phyloP scores from a whole-genome alignment of 1,140 invertebrate species.

The Drosophila nannoptera region DNA sequence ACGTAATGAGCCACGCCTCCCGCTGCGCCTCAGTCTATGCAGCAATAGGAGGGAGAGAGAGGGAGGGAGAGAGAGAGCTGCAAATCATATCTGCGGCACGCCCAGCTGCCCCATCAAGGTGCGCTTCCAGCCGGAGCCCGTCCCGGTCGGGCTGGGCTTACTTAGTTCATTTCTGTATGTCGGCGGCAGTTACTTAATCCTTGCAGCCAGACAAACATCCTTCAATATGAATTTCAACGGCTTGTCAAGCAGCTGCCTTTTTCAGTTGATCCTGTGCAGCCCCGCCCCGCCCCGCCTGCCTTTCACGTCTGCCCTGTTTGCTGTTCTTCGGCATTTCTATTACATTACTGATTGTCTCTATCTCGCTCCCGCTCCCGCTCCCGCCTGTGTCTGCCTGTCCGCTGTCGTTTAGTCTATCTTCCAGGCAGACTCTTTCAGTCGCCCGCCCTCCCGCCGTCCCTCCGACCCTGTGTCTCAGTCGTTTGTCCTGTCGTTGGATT shows the following conservation, averaged over 20 bases:
- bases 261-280: background rate
- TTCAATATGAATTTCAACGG: constrained; percentile 77
- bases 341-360: constrained; percentile 76
- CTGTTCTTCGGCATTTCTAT: constrained; percentile 62
- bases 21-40: background rate
- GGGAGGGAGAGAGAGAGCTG: too few species aligned
- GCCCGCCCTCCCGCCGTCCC: constrained; percentile 5
- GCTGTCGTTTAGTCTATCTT: constrained; percentile 11
- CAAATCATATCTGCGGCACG: background rate
- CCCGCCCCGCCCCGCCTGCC: constrained; percentile 20
- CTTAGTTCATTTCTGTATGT: background rate
- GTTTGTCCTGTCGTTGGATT: constrained; percentile 41
- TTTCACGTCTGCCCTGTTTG: constrained; percentile 32
- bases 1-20: constrained; percentile 30
- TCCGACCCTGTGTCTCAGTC: constrained; percentile 15
- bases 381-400: constrained; percentile 48
- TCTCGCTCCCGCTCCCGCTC: constrained; percentile 35
- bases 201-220: constrained; percentile 60
- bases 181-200: constrained; percentile 61
- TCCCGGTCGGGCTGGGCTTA: background rate
- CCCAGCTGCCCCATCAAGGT: background rate
- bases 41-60: background rate
- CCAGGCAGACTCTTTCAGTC: constrained; percentile 11
- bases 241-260: constrained; percentile 73
- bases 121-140: background rate